These are phyloP conservation scores for Cheilosia pagana DNA, from an alignment of 2,888 invertebrate species.

Conservation along the genomic window DNA sequence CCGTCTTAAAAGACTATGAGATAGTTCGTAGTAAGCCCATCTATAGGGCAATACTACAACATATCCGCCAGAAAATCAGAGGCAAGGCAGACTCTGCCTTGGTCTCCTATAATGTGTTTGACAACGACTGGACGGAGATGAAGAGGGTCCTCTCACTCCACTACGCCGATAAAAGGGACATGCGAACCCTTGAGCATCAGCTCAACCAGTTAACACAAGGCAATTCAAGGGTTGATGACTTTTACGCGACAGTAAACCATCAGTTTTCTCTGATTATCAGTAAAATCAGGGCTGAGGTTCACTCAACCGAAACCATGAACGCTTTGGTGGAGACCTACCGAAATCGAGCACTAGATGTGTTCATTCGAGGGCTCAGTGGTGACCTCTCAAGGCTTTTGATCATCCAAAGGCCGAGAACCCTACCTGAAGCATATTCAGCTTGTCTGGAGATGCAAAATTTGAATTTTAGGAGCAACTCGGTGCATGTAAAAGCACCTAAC, in stretches of 20 bases:
- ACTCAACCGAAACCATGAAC: not conserved
- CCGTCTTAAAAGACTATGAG: not conserved
- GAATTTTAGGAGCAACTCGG: not conserved
- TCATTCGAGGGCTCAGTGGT: not conserved
- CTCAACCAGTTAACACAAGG: slow-evolving; percentile 35
- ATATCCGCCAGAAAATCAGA: too few species aligned
- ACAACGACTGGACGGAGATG: slow-evolving; percentile 2
- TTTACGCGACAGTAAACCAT: not conserved
- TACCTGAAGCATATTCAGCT: slow-evolving; percentile 55
- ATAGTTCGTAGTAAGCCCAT: not conserved
- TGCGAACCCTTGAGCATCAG: slow-evolving; percentile 70
- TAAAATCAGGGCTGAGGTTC: not conserved
- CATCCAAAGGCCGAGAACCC: slow-evolving; percentile 29
- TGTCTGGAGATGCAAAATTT: slow-evolving; percentile 8
- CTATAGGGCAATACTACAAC: too few species aligned
- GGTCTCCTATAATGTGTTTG: too few species aligned
- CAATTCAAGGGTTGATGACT: not conserved
- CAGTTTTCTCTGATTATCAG: not conserved
- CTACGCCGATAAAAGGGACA: slow-evolving; percentile 73
- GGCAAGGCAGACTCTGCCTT: too few species aligned
- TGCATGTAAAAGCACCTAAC: not conserved
- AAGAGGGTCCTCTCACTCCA: slow-evolving; percentile 70
- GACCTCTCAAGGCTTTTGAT: not conserved
- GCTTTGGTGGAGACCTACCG: not conserved
- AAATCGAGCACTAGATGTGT: not conserved